Base-by-base conservation (phyloP, 2,113 vertebrate genomes). In the Dromaius novaehollandiae region DNA sequence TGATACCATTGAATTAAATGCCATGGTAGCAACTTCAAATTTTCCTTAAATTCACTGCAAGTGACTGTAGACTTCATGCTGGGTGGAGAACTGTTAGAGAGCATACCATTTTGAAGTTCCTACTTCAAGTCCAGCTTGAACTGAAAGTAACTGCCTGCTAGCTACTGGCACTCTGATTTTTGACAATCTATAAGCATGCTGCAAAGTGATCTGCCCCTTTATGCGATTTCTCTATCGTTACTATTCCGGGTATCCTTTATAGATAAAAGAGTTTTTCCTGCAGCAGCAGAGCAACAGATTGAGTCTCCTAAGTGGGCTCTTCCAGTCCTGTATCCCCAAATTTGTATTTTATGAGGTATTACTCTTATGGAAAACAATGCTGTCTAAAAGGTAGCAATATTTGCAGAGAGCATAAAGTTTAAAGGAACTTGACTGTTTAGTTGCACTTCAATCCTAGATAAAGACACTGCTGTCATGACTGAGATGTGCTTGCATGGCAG, bases 31-130 rank as follows among this genome's bases (percentile, higher is more conserved):
- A 81, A 68, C 86, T 58, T 86, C 85, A 89, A 94, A 77, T 32
- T 46, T 83, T 91, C 68, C 80, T 93, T 86, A 68, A 81, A 88
- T 95, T 90, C 78, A 26, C 0, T 4, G 56, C 81, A 91, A 86
- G 60, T 66, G 40, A 80, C 94, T 64, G 14, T 56, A 55, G 77
- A 78, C 56, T 91, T 91, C 91, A 76, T 3, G n/a, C 70, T 94
- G 94, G 14, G 81, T 85, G 69, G 84, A 91, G 89, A 85, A 69
- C 93, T 89, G 86, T 89, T 95, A 92, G 66, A 58, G 42, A 81
- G 46, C 48, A 66, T 40, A 36, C n/a, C 1, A 6, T 80, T 82
- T 78, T 93, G 60, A 94, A 93, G 85, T 81, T 75, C 44, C 66
- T 80, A 8, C 66, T 58, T 46, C n/a, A 93, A 92, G 88, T 90